Base-by-base conservation (phyloP, 2,113 vertebrate species). In the Tachycineta bicolor region DNA sequence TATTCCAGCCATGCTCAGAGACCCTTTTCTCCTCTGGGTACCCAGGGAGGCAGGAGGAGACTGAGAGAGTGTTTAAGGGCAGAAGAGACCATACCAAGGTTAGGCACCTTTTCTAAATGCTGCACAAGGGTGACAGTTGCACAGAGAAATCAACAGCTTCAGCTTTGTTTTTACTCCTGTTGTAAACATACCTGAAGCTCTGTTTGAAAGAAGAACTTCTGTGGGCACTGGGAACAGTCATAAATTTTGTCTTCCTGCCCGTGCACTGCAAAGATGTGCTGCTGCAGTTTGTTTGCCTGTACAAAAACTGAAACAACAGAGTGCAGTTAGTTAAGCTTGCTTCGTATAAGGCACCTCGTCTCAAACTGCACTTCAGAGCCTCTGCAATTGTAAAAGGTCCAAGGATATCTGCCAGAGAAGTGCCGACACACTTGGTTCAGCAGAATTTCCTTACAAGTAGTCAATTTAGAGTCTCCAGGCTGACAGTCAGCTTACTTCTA, bases 191-290 rank as follows among this genome's bases (percentile, higher is more conserved):
- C 99, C 99, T 99, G 99, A 98, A 99, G 98, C 97, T 99, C 99
- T 39, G 99, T 99, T 98, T 99, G 99, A 97, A 99, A 99, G 98
- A 99, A 99, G 98, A 99, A 99, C 98, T 99, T 99, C 98, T 99
- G 99, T 0, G 99, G 99, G 97, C 99, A 99, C 98, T 99, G 99
- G 12, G 99, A 99, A 95, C 99, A 99, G 98, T 99, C 99, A 31
- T 99, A 99, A 98, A 99, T 99, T 98, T 99, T 99, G 98, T 99
- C 99, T 91, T 99, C 99, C 95, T 99, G 99, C 84, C 99, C 99
- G 0, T 99, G 99, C 77, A 99, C 99, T 23, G 99, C 99, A 68
- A 99, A 99, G 98, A 99, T 99, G 97, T 99, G 99, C 97, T 99
- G 99, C 97, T 99, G 99, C 96, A 99, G 98, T 98, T 99, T 99